A percentile compares a stretch with the other conserved stretches of the same genome.
These are phyloP conservation scores for Microcebus griseorufus DNA, from an alignment of 2,113 vertebrate species.

Conservation along the genomic window DNA sequence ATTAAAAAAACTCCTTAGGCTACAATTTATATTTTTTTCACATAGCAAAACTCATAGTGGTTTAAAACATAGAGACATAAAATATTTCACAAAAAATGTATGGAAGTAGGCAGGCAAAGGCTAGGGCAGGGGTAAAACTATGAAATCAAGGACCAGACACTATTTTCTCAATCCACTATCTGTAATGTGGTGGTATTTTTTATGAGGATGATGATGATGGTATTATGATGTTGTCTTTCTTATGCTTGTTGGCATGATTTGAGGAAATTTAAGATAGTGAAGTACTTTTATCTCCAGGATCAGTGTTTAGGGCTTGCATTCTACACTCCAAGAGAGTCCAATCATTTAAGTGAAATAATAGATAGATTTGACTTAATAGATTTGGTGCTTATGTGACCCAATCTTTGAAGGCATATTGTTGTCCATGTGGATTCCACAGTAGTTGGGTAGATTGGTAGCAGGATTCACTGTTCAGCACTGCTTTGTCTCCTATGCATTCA, in stretches of 20 bases:
- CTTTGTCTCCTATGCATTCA: neutral
- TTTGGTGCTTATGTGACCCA: neutral
- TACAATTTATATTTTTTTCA: neutral
- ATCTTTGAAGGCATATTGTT: neutral
- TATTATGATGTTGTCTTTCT: neutral
- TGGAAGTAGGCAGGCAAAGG: neutral
- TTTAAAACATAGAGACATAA: neutral
- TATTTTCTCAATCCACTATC: neutral
- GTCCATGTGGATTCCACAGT: neutral
- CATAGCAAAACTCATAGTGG: neutral
- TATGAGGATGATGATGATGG: neutral
- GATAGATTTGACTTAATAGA: neutral
- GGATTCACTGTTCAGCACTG: neutral
- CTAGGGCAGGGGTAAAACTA: neutral
- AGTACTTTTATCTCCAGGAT: neutral
- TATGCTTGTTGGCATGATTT: neutral
- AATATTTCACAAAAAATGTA: neutral
- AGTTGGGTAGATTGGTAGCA: neutral
- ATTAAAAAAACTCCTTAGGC: neutral
- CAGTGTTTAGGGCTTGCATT: neutral
- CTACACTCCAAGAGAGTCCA: fast-evolving
- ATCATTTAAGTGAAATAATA: neutral
- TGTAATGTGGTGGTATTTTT: neutral
- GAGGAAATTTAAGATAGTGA: neutral
- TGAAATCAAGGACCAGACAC: neutral